Percentiles rank a stretch among this genome's conserved stretches.
These are phyloP conservation scores for Suncus etruscus DNA, from an alignment of 2,113 vertebrate genomes.

Conservation along the genomic window DNA sequence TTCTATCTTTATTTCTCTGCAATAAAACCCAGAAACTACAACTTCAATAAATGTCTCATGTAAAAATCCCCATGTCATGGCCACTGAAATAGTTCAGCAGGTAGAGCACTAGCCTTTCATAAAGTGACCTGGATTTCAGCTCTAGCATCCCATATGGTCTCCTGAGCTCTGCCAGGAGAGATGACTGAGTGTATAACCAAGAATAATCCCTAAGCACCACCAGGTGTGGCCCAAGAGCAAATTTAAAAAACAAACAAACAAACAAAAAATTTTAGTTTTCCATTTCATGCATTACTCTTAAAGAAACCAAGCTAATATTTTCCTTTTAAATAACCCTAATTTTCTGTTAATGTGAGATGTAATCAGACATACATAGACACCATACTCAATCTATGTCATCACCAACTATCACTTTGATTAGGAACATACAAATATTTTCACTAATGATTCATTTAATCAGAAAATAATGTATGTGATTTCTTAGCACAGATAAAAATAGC, in stretches of 20 bases:
- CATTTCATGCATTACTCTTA: not conserved
- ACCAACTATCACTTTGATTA: constrained; percentile 17
- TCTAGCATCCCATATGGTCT: too few species aligned
- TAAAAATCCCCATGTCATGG: not conserved
- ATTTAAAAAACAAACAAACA: too few species aligned
- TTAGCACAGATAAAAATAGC: not conserved
- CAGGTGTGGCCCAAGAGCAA: too few species aligned
- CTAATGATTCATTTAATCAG: not conserved
- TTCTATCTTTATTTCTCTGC: not conserved
- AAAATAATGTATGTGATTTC: constrained; percentile 20
- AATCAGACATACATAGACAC: not conserved
- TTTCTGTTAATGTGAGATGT: not conserved
- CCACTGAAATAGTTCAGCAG: too few species aligned
- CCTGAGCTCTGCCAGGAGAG: too few species aligned
- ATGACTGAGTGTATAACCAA: too few species aligned
- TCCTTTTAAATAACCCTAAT: not conserved
- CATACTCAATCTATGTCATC: not conserved
- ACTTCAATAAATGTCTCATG: not conserved
- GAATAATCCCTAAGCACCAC: too few species aligned
- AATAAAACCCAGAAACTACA: not conserved
- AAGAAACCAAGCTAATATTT: not conserved
- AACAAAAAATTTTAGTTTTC: too few species aligned
- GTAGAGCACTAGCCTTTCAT: too few species aligned
- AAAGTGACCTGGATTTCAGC: too few species aligned
- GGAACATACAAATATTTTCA: constrained; percentile 24